phyloP scores from a whole-genome alignment of 2,113 vertebrate species.

The Bostrychus sinensis region DNA sequence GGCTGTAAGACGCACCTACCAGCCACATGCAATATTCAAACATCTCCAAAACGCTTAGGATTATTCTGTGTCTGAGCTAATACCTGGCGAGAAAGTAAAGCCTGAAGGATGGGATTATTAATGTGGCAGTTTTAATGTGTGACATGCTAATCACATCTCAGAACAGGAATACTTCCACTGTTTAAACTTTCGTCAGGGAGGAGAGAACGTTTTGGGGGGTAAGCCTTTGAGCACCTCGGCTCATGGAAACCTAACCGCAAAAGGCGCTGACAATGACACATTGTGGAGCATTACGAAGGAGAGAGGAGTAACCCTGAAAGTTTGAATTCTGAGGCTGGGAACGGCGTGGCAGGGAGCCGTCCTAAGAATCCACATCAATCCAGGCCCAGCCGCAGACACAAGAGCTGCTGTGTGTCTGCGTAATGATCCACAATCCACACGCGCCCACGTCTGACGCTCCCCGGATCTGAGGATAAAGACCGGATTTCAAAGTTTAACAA shows the following conservation, averaged over 20 bases:
- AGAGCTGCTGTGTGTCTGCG: constrained; percentile 41
- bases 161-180: constrained; percentile 90
- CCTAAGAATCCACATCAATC: constrained; percentile 57
- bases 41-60: constrained; percentile 93
- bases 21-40: constrained; percentile 94
- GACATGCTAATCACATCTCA: constrained; percentile 95
- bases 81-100: constrained; percentile 99
- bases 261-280: constrained; percentile 72
- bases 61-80: constrained; percentile 97
- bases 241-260: constrained; percentile 64
- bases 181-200: constrained; percentile 78
- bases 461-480: constrained; percentile 59
- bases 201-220: constrained; percentile 61
- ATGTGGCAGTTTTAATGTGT: constrained; percentile 96
- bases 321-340: constrained; percentile 47
- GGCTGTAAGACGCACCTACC: constrained; percentile 79
- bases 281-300: constrained; percentile 61
- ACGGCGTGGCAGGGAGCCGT: constrained; percentile 45
- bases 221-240: constrained; percentile 53
- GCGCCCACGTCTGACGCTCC: constrained; percentile 50
- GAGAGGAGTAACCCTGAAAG: constrained; percentile 51
- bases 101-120: constrained; percentile 99
- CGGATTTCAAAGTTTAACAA: constrained; percentile 59
- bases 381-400: constrained; percentile 48
- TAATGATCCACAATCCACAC: constrained; percentile 62